Conservation (phyloP, 2,113 vertebrate genomes). For the Delphinus delphis region DNA sequence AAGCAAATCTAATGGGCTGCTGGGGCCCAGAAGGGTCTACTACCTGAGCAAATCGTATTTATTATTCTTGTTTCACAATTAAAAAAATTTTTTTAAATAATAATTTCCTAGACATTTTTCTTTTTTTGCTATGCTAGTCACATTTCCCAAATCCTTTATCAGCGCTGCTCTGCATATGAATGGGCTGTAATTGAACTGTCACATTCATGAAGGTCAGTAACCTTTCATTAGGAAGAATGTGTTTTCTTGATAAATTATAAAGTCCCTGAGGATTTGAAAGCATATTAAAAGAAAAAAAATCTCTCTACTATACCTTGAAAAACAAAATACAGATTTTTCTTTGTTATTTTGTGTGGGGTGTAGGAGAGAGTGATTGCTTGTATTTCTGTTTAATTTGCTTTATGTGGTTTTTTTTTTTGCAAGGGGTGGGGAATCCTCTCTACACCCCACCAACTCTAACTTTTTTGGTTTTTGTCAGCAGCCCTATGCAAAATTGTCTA, state of each 20-base stretch:
- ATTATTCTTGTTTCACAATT: constrained; percentile 84
- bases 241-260: constrained; percentile 90
- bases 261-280: constrained; percentile 86
- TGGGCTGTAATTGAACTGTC: constrained; percentile 89
- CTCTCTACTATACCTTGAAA: constrained; percentile 81
- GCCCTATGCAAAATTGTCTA: constrained; percentile 74
- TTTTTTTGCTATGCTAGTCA: constrained; percentile 87
- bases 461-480: constrained; percentile 76
- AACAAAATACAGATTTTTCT: constrained; percentile 80
- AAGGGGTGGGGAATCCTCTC: constrained; percentile 36
- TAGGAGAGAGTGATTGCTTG: background rate
- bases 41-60: constrained; percentile 85
- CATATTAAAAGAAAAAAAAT: constrained; percentile 77
- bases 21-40: constrained; percentile 78
- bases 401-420: background rate
- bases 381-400: constrained; percentile 9
- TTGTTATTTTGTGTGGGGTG: constrained; percentile 17
- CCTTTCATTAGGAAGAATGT: constrained; percentile 91
- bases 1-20: constrained; percentile 85
- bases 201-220: constrained; percentile 91
- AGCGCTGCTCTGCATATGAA: constrained; percentile 89
- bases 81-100: constrained; percentile 68
- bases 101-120: constrained; percentile 80
- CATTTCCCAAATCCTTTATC: constrained; percentile 88
- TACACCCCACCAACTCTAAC: constrained; percentile 61